Base-by-base conservation (phyloP, 2,888 invertebrate species). In the Idaea straminata region DNA sequence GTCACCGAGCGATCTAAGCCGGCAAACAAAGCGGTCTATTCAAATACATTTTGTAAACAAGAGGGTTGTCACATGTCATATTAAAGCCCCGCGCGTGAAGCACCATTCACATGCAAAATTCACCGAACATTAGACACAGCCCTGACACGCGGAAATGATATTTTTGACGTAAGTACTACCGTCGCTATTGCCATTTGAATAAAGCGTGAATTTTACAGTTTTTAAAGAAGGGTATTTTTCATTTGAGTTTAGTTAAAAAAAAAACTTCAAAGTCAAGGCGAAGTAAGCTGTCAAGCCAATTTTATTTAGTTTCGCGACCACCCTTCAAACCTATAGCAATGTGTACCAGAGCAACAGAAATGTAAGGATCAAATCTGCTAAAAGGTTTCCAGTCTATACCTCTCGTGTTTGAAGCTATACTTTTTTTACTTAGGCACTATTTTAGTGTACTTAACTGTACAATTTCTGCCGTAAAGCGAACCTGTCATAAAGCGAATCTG, bases 61-160 rank as follows among this genome's bases (percentile, higher is more conserved):
- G 72, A 75, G 85, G 88, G 91, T 87, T 89, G 86, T 92, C 92
- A 78, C 89, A 83, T 91, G 91, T 92, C 92, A 91, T 84, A 91
- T 92, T 91, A 91, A 83, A 78, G 83, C 47, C 78, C 77, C 77
- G 78, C 77, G 78, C 81, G 76, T 78, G 81, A 80, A 81, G 80
- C 58, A n/a, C 15, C 85, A 86, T 87, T 88, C 87, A 83, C 81
- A 91, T 92, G 90, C 90, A 90, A 91, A 92, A 91, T 88, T 86
- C 89, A 87, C 72, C 80, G 77, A 80, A 77, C 82, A 78, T 84
- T 86, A 83, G 88, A 84, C 83, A 78, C 88, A 85, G 77, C 84
- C 88, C 85, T 85, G 88, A 89, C 89, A 86, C 69, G 82, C 87
- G 87, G 88, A 90, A 90, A 83, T 84, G 89, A 91, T 86, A 85